Evolutionary conservation across 2,797 vertebrate species (phyloP).

Genomic region (Cuniculus paca): DNA sequence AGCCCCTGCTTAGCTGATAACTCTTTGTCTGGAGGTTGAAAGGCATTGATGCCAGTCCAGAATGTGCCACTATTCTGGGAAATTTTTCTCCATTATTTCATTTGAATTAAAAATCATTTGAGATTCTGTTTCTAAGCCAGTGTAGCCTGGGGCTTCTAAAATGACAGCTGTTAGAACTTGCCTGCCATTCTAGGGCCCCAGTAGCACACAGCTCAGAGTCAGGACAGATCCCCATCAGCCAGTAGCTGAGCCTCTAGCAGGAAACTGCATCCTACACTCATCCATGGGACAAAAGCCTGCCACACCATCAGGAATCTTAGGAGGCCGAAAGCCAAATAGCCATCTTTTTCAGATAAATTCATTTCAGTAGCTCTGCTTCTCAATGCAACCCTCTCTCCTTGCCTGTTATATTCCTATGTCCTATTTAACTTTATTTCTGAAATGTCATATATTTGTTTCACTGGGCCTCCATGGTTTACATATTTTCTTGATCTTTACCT

Average conservation of each 20-base stretch:
- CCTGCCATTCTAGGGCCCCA: not conserved
- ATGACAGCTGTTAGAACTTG: conserved; percentile 65
- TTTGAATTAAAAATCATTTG: conserved; percentile 70
- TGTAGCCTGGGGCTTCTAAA: conserved; percentile 55
- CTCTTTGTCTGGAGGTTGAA: not conserved
- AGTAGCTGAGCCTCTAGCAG: conserved; percentile 66
- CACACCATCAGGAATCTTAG: conserved; percentile 56
- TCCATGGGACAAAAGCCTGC: conserved; percentile 72
- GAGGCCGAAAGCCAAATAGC: conserved; percentile 73
- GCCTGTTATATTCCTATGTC: not conserved
- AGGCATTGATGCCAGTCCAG: conserved; percentile 6
- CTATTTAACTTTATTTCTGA: conserved; percentile 43
- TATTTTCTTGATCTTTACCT: conserved; percentile 22
- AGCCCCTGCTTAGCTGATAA: conserved; percentile 3
- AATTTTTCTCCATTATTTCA: conserved; percentile 49
- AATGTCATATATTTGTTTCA: not conserved
- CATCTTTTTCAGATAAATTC: conserved; percentile 52
- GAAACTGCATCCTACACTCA: conserved; percentile 63
- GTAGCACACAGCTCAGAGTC: not conserved
- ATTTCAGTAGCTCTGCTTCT: conserved; percentile 42
- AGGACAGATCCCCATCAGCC: not conserved
- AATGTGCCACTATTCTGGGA: not conserved
- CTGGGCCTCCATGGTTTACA: not conserved
- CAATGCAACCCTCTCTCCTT: not conserved
- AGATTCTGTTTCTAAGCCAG: conserved; percentile 58